Evolutionary conservation across 1,140 invertebrate species (phyloP), one percentile per base, ranked within the genome.

Genomic region (Apocrypta bakeri): DNA sequence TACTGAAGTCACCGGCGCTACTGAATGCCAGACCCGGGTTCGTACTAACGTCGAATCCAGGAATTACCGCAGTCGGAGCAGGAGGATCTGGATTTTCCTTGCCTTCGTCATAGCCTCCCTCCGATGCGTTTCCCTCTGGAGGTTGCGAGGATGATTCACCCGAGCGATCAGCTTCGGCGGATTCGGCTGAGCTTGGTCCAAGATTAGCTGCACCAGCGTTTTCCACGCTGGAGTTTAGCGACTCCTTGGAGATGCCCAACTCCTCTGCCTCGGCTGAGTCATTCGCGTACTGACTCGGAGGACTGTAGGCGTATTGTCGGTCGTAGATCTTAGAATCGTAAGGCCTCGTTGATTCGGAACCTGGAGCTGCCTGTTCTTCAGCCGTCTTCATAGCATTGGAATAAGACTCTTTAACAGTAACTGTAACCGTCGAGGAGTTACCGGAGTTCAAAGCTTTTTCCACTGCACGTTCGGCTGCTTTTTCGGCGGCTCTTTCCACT

Each of bases 401-500:
- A 79, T 92, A 89, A 0, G 87, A 88, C 68, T 91, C 90, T 1
- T 87, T 86, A 0, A 91, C 84, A 0, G 88, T 89, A 12, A 91
- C 86, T 17, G 91, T 89, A n/a, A 89, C 88, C 1, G 89, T 90
- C 1, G 88, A 88, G 0, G 84, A 87, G 37, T 90, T 91, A 0
- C 91, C 91, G 33, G 87, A 85, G 66, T 91, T 88, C 12, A 92
- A 77, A 0, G 87, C 87, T 74, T 91, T 92, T 42, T 92, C 90
- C 1, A 92, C 91, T 0, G 91, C 91, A 73, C 89, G 87, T 63
- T 91, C 91, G 0, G 91, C 91, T 12, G 88, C 90, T 72, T 87
- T 88, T 81, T 92, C 90, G 11, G 90, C 91, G 21, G 90, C 88
- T 29, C 88, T 87, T 69, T 91, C 91, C 9, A 92, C 91, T 4